phyloP scores from a whole-genome alignment of 2,797 vertebrate genomes.

The Bovichtus diacanthus region DNA sequence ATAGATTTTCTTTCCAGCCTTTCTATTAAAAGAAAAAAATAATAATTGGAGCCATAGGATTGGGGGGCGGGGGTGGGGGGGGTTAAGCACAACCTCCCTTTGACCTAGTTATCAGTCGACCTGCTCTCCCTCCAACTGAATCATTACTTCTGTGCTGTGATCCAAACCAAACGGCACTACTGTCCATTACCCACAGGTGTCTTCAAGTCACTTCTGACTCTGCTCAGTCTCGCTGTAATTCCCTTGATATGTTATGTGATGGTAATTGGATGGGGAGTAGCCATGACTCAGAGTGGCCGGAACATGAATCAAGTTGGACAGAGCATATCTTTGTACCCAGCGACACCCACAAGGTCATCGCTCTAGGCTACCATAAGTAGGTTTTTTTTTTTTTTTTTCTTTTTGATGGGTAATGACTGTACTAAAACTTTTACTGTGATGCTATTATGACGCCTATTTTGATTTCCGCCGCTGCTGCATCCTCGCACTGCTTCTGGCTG shows the following conservation, averaged over 20 bases:
- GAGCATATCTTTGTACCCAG: constrained; percentile 75
- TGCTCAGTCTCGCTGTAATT: constrained; percentile 64
- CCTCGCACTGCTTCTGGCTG: not conserved
- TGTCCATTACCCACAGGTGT: constrained; percentile 82
- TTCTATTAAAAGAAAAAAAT: constrained; percentile 38
- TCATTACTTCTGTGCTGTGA: constrained; percentile 72
- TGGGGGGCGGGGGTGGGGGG: constrained; percentile 43
- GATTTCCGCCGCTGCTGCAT: constrained; percentile 17
- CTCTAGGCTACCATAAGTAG: constrained; percentile 47
- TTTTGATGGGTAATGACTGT: constrained; percentile 43
- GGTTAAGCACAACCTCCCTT: constrained; percentile 64
- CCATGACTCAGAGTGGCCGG: constrained; percentile 79
- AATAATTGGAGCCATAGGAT: constrained; percentile 53
- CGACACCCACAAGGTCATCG: constrained; percentile 72
- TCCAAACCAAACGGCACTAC: constrained; percentile 70
- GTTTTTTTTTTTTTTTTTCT: constrained; percentile 51
- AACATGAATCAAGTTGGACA: constrained; percentile 85
- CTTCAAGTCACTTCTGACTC: constrained; percentile 75
- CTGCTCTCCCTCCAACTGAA: constrained; percentile 67
- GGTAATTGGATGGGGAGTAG: constrained; percentile 86
- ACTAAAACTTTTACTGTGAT: constrained; percentile 34
- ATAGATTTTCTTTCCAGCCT: constrained; percentile 43
- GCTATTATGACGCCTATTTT: constrained; percentile 32
- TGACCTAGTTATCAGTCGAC: constrained; percentile 81
- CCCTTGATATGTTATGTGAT: constrained; percentile 85